Evolutionary conservation across 1,140 invertebrate genomes (phyloP).

Genomic region (Philaenus spumarius): DNA sequence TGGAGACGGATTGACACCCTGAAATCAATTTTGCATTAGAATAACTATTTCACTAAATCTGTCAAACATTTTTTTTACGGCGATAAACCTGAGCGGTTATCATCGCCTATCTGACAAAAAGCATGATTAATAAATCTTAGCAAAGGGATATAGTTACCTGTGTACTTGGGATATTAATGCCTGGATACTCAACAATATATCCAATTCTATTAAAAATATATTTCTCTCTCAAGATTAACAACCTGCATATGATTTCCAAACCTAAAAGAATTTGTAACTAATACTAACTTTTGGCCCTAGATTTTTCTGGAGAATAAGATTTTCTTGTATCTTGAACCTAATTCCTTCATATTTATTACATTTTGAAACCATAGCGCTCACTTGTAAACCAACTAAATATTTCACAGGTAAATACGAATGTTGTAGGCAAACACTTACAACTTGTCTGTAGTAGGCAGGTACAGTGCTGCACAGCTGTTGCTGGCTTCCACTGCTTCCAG

Average conservation of each 20-base stretch:
- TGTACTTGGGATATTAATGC: no score
- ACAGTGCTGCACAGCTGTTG: constrained; percentile 5
- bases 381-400: background rate
- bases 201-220: no score
- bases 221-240: no score
- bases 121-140: no score
- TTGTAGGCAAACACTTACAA: background rate
- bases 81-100: no score
- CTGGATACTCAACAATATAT: no score
- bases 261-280: background rate
- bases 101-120: no score
- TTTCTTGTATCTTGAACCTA: background rate
- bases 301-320: background rate
- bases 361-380: background rate
- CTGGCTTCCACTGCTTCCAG: constrained; percentile 1
- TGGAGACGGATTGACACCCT: no score
- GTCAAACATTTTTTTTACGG: no score
- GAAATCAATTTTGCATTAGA: no score
- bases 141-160: no score
- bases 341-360: background rate
- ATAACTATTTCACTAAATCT: no score
- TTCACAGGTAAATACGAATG: background rate
- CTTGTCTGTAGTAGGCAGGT: constrained; percentile 12
- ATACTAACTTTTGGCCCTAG: background rate
- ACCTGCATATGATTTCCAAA: background rate